Conservation (phyloP, 2,797 vertebrate species). For the Poecilia gillii region DNA sequence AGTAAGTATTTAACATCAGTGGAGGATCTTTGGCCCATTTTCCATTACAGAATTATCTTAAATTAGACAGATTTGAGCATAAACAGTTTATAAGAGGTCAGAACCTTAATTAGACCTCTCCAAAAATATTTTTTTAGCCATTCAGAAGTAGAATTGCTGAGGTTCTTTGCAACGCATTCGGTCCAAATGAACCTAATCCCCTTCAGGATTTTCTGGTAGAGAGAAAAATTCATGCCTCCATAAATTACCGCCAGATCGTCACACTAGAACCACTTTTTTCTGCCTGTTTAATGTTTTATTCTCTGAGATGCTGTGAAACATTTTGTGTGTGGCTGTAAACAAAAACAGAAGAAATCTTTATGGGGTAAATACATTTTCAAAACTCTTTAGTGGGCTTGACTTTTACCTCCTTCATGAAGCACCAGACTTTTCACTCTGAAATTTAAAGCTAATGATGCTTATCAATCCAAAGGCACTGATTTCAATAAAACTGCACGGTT, state of each 20-base stretch:
- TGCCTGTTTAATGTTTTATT: not conserved
- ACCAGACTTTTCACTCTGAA: constrained; percentile 3
- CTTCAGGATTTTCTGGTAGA: not conserved
- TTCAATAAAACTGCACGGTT: constrained; percentile 17
- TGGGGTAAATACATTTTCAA: not conserved
- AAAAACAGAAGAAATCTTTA: not conserved
- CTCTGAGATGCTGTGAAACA: not conserved
- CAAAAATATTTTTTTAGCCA: not conserved
- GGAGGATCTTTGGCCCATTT: not conserved
- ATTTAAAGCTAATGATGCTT: constrained; percentile 23
- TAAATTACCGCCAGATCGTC: not conserved
- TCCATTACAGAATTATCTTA: not conserved
- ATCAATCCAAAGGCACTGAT: constrained; percentile 30
- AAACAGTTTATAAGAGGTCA: not conserved
- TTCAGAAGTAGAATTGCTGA: not conserved
- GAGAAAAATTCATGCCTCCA: not conserved
- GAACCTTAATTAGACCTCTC: not conserved
- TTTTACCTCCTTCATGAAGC: not conserved
- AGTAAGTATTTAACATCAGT: too few species aligned
- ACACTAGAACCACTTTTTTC: not conserved
- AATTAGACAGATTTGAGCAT: not conserved
- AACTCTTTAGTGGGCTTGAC: not conserved
- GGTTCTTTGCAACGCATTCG: not conserved
- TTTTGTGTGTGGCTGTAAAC: not conserved
- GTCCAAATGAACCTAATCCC: not conserved